Conservation (phyloP, 2,797 vertebrate species). For the Apodemus agrarius region DNA sequence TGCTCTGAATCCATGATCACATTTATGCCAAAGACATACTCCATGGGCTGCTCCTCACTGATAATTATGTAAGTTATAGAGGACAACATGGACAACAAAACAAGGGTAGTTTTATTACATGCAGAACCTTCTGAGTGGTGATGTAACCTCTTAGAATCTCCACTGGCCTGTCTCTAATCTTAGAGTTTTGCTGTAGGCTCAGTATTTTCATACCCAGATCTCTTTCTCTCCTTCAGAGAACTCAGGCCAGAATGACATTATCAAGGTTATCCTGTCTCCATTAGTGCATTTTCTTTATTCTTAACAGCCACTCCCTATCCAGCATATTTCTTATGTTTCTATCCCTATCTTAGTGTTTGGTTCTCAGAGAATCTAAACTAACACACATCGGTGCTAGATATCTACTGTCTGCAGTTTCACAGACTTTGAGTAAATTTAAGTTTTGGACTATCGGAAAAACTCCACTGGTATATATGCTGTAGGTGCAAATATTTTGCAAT, state of each 20-base stretch:
- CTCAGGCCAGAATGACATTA: neutral
- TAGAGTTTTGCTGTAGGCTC: neutral
- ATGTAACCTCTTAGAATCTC: neutral
- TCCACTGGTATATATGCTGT: neutral
- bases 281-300: neutral
- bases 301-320: neutral
- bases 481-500: neutral
- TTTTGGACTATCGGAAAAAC: neutral
- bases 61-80: neutral
- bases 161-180: neutral
- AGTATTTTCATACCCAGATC: neutral
- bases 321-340: neutral
- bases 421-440: constrained; percentile 10
- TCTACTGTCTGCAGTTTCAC: neutral
- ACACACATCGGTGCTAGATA: neutral
- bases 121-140: neutral
- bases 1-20: neutral
- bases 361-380: constrained; percentile 6
- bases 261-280: neutral
- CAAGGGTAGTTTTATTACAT: neutral
- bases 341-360: neutral
- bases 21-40: neutral
- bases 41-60: neutral
- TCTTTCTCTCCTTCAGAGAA: neutral
- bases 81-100: neutral